Evolutionary conservation across 1,140 invertebrate species (phyloP), one percentile per base, ranked within the genome.

Genomic region (Apocrypta bakeri): DNA sequence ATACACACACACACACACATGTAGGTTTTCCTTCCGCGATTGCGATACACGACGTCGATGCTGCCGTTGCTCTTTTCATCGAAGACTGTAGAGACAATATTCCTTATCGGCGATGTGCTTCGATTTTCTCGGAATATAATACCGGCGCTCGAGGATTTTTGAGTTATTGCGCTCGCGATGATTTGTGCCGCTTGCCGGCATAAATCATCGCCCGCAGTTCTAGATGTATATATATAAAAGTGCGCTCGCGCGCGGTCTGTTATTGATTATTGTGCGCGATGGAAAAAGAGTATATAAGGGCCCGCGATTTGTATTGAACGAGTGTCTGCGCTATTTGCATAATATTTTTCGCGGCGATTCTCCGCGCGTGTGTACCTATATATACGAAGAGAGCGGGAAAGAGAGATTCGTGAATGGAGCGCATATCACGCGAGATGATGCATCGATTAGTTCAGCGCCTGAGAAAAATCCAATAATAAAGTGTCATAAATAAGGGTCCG

Each of bases 111-210:
- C 8, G 48, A 56, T 56, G 48, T 21, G 48, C 48, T 56, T 56
- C 48, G 48, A 6, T 56, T 56, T 56, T 56, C 48, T 56, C 21
- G 3, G 48, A 56, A 56, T 56, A 37, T 37, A 4, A 37, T 9
- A 37, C 3, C 42, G 83, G 75, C 75, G 21, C 68, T 61, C 64
- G 25, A 21, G 8, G 11, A 29, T 68, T 68, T 68, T 68, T 68
- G 64, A 68, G 25, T 68, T 68, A 68, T 68, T 68, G 64, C 64
- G 64, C 64, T 68, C 17, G 64, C 64, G 64, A 68, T 68, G 64
- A 68, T 68, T 68, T 68, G 27, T 68, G 25, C 29, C 64, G 48
- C 17, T 48, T 24, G 27, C 25, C 64, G 25, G 64, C 17, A 68
- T 68, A 68, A 68, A 68, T 68, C 68, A 56, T 56, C 48, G 48